Conservation (phyloP, 2,113 vertebrate species). For the Vulpes lagopus region DNA sequence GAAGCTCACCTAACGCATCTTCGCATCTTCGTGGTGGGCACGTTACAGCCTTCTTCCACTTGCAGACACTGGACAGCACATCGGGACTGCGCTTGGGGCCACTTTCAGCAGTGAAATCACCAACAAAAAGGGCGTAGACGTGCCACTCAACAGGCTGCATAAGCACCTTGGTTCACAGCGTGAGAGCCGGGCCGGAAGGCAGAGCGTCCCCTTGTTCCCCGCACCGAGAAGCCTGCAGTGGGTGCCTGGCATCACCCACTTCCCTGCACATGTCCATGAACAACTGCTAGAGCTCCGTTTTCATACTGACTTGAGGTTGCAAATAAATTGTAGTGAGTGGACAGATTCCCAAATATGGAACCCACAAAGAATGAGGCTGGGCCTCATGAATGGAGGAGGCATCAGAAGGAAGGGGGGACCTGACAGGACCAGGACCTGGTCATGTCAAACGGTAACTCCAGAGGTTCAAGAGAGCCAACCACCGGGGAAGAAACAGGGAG, state of each 20-base stretch:
- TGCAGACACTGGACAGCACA: background rate
- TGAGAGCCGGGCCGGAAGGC: background rate
- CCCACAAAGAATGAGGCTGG: background rate
- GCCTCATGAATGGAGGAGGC: background rate
- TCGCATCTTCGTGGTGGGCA: no score
- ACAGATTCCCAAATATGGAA: background rate
- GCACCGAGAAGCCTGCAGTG: background rate
- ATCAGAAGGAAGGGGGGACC: background rate
- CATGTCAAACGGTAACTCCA: rapidly evolving
- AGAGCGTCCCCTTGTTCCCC: no score
- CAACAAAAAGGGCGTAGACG: background rate
- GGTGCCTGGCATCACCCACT: background rate
- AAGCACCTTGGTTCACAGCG: background rate
- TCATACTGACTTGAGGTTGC: no score
- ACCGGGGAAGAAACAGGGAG: background rate
- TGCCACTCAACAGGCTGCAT: background rate
- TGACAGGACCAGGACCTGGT: background rate
- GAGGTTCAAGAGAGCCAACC: background rate
- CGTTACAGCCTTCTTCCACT: background rate
- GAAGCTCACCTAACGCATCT: background rate
- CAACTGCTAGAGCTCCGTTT: rapidly evolving
- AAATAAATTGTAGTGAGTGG: background rate
- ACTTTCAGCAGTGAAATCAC: background rate
- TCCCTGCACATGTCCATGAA: background rate
- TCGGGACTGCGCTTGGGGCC: rapidly evolving